Evolutionary conservation across 2,888 invertebrate genomes (phyloP), one percentile per base, ranked within the genome.

Genomic region (Hypomecis punctinalis): DNA sequence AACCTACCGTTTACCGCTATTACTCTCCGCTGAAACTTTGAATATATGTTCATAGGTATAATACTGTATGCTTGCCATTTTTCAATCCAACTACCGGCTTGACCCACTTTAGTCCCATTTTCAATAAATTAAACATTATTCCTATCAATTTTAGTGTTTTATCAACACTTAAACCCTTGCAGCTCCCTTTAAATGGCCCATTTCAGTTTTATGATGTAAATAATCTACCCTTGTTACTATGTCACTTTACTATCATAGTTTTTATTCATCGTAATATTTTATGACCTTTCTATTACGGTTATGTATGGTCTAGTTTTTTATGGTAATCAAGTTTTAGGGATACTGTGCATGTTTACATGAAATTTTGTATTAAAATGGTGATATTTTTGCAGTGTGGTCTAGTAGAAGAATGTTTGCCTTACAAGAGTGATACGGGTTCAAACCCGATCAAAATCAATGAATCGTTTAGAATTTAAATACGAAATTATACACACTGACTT

Each of bases 241-340:
- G 59, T 63, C 55, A 59, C 10, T 63, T 58, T 55, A 49, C 39
- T 59, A 49, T 47, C 37, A 39, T 59, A 59, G 63, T 63, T 59
- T 53, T 59, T 55, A 63, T 40, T 54, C 54, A 11, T 55, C 43
- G 59, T 63, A 62, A 63, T 58, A 58, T 63, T 63, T 63, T 63
- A 63, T 63, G 35, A 11, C 6, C n/a, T 9, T 8, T 45, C 33
- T 46, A 42, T 42, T 40, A 51, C 39, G 58, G 48, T 53, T 63
- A 52, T 36, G 54, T 59, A 58, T 35, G 54, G n/a, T 37, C 40
- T 54, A 49, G 54, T 53, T 63, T 59, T n/a, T 59, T 55, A 51
- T 23, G 46, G 46, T 42, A 11, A 4, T 10, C 8, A 40, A 7
- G 9, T 8, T 9, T 40, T 40, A 40, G 40, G 7, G n/a, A 40